phyloP scores from a whole-genome alignment of 2,797 vertebrate genomes.

The Schizopygopsis pylzovi region DNA sequence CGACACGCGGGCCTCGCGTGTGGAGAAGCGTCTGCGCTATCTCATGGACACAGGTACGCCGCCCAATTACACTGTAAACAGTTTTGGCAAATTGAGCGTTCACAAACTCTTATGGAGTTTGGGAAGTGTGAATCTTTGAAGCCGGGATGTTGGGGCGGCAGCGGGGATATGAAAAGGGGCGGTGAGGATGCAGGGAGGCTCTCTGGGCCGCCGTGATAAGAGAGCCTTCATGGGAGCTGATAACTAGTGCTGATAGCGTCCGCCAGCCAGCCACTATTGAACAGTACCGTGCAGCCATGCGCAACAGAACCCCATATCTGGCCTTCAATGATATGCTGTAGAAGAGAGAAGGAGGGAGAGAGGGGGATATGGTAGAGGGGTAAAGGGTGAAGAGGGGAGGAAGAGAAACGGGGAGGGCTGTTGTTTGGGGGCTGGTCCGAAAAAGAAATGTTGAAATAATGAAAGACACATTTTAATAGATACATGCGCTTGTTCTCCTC shows the following conservation, averaged over 20 bases:
- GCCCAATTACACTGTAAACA: constrained; percentile 99
- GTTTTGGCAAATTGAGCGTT: constrained; percentile 99
- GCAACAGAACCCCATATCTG: constrained; percentile 98
- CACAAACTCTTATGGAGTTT: constrained; percentile 95
- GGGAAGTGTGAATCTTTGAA: constrained; percentile 99
- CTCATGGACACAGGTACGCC: constrained; percentile 99
- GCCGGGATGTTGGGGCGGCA: constrained; percentile 90
- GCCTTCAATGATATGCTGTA: constrained; percentile 99
- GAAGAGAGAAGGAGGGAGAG: constrained; percentile 81
- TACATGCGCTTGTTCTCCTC: constrained; percentile 60
- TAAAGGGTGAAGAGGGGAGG: constrained; percentile 70
- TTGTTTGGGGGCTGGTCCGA: constrained; percentile 56
- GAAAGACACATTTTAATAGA: constrained; percentile 65
- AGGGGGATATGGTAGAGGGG: constrained; percentile 60
- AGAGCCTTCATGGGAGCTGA: constrained; percentile 99
- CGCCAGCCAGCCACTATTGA: constrained; percentile 85
- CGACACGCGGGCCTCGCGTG: constrained; percentile 98
- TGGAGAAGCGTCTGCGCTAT: constrained; percentile 99
- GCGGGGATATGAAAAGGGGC: constrained; percentile 94
- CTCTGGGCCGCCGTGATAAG: constrained; percentile 99
- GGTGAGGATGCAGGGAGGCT: constrained; percentile 92
- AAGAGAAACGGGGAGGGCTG: constrained; percentile 70
- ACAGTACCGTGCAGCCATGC: constrained; percentile 98
- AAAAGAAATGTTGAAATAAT: constrained; percentile 71
- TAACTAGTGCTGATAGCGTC: constrained; percentile 97